Evolutionary conservation across 2,888 invertebrate genomes (phyloP), one percentile per base, ranked within the genome.

Genomic region (Diplolepis rosae): DNA sequence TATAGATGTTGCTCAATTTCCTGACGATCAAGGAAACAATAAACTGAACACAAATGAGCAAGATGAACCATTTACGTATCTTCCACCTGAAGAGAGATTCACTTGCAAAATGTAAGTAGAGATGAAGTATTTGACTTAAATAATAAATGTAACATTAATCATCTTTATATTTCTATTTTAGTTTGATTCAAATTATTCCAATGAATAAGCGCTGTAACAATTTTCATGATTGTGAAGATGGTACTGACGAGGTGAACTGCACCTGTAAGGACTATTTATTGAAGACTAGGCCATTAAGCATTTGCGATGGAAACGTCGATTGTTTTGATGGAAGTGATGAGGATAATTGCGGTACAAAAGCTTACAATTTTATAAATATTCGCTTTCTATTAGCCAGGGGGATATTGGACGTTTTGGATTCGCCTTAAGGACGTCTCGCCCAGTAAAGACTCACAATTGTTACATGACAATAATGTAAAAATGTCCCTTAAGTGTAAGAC

Each of bases 291-390:
- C 90, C 92, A 11, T 88, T 90, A 7, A 90, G 93, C 0, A 90
- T 96, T 74, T 96, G 96, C 86, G 94, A 96, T 87, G 95, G 94
- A 22, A 90, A 92, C 73, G 89, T 92, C 3, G 95, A 96, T 83
- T 96, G 96, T 83, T 89, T 89, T 50, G 95, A 95, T 89, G 89
- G 91, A n/a, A 92, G 92, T 13, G 96, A 96, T 85, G 96, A 96
- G 89, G 84, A 89, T 32, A 89, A 92, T 81, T 96, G 96, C 84
- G 90, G 94, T 95, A 90, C 90, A 91, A 11, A 45, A 45, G 5
- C 6, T 15, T 15, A 45, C 45, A n/a, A n/a, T n/a, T n/a, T n/a
- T n/a, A n/a, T n/a, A n/a, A n/a, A n/a, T n/a, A n/a, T n/a, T n/a
- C n/a, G n/a, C n/a, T n/a, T n/a, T n/a, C n/a, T n/a, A n/a, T n/a